A percentile compares a stretch with the other conserved stretches of the same genome.
Conservation (phyloP, 1,140 invertebrate species). For the Lepidurus apus region DNA sequence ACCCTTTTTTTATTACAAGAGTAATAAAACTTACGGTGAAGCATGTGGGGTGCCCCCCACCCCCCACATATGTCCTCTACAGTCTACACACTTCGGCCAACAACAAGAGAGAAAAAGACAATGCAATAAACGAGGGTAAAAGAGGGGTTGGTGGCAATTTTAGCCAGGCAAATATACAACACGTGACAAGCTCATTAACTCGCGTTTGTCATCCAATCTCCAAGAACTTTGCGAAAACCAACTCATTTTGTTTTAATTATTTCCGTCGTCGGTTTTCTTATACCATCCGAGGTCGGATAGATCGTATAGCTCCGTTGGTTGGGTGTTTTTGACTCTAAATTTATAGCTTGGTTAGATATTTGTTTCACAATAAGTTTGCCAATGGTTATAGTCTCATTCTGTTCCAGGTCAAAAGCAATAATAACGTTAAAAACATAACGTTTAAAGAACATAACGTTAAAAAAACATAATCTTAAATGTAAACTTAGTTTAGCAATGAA, state of each 20-base stretch:
- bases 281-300: too few species aligned
- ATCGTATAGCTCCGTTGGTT: too few species aligned
- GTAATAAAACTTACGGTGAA: slow-evolving; percentile 5
- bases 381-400: too few species aligned
- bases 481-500: too few species aligned
- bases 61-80: not conserved
- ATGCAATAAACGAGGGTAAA: slow-evolving; percentile 13
- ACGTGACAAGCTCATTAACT: slow-evolving; percentile 14
- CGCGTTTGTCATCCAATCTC: not conserved
- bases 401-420: too few species aligned
- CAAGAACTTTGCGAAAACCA: not conserved
- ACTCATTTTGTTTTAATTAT: not conserved
- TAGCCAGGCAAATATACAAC: not conserved
- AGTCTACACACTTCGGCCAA: not conserved
- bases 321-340: too few species aligned
- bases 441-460: too few species aligned
- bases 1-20: slow-evolving; percentile 16
- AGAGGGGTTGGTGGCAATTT: slow-evolving; percentile 2
- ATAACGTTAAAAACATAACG: too few species aligned
- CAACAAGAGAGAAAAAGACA: not conserved
- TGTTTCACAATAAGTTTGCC: too few species aligned
- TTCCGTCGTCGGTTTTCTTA: not conserved
- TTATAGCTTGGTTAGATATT: too few species aligned
- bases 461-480: too few species aligned
- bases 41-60: not conserved